Evolutionary conservation across 2,888 invertebrate genomes (phyloP).

Genomic region (Latrodectus hesperus): DNA sequence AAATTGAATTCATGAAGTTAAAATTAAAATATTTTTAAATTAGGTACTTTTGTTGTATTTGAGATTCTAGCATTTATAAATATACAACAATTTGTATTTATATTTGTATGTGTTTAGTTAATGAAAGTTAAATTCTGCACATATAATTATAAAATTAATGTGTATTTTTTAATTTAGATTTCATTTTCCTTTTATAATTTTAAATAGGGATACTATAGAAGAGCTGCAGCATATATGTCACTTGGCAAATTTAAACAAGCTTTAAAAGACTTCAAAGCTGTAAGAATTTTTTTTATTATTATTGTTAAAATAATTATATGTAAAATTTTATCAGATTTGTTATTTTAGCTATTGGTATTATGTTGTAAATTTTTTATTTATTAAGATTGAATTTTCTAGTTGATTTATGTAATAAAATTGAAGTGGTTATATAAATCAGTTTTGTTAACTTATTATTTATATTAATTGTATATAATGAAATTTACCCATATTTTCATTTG

Average conservation of each 20-base stretch:
- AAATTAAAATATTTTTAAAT: no score
- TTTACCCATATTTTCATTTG: no score
- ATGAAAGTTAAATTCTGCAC: no score
- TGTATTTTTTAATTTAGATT: background rate
- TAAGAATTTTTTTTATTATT: conserved; percentile 75
- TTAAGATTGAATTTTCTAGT: no score
- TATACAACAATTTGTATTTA: no score
- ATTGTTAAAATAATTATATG: background rate
- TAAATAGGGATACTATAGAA: conserved; percentile 89
- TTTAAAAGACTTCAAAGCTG: conserved; percentile 96
- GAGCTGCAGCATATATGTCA: conserved; percentile 98
- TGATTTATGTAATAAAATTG: background rate
- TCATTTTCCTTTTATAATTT: background rate
- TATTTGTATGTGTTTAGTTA: no score
- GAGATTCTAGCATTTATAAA: no score
- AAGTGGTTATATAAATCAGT: background rate
- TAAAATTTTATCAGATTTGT: background rate
- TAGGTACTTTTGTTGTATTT: no score
- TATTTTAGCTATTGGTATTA: background rate
- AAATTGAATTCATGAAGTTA: no score
- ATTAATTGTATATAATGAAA: no score
- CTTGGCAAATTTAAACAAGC: conserved; percentile 98
- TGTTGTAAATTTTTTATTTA: no score
- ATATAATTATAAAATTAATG: no score
- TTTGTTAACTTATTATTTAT: background rate